These are phyloP conservation scores for Anas flavirostris DNA, from an alignment of 2,797 vertebrate genomes.

Conservation along the genomic window DNA sequence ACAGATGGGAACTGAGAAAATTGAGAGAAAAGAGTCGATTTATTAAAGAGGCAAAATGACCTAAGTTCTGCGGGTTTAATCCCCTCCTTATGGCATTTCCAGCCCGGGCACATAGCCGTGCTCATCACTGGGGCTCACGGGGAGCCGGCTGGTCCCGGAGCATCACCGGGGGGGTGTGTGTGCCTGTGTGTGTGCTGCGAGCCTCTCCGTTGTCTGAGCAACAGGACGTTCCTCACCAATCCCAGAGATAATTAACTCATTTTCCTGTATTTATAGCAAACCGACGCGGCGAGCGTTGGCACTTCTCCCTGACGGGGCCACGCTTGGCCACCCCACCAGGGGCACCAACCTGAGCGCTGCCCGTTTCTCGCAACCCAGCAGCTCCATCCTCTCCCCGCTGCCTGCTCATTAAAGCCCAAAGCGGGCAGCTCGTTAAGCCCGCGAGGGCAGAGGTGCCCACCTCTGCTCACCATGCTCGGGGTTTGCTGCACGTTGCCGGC, in stretches of 20 bases:
- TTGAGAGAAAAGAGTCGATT: background rate
- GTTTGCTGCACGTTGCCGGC: background rate
- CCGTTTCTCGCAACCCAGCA: background rate
- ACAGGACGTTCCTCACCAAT: conserved; percentile 26
- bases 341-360: background rate
- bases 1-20: background rate
- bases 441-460: background rate
- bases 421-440: background rate
- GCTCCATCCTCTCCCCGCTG: background rate
- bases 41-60: background rate
- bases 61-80: background rate
- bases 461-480: accelerated
- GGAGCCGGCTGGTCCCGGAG: background rate
- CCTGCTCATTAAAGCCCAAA: conserved; percentile 28
- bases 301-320: background rate
- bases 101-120: background rate
- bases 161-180: accelerated
- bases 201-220: conserved; percentile 58
- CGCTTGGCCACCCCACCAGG: background rate
- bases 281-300: background rate
- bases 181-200: background rate
- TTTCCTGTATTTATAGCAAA: conserved; percentile 46
- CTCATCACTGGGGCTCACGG: background rate
- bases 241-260: conserved; percentile 60
- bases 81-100: background rate